Evolutionary conservation across 2,888 invertebrate genomes (phyloP).

Genomic region (Siphonodentalium dalli): DNA sequence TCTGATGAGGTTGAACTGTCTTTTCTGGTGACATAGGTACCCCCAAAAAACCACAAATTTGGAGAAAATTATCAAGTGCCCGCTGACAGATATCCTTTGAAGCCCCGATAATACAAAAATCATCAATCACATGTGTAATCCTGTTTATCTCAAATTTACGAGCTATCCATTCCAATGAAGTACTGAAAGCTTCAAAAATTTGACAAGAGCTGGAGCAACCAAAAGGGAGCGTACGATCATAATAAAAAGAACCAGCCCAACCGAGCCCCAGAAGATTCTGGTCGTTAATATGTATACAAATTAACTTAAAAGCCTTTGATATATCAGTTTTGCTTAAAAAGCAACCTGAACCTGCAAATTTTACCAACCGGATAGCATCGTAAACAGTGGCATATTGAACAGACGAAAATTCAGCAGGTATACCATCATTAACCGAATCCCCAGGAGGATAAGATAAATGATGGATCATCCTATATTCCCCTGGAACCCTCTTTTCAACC

Average conservation of each 20-base stretch:
- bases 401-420: not conserved
- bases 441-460: conserved; percentile 13
- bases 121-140: no score
- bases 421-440: conserved; percentile 7
- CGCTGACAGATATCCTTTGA: no score
- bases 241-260: not conserved
- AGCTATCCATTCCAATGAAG: no score
- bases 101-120: no score
- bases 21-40: no score
- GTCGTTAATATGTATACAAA: not conserved
- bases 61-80: no score
- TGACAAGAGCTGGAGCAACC: not conserved
- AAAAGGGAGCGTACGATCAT: conserved; percentile 5
- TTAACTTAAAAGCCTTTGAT: not conserved
- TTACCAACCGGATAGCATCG: conserved; percentile 81
- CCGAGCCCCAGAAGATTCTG: conserved; percentile 3
- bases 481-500: conserved; percentile 13
- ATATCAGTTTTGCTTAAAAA: conserved; percentile 18
- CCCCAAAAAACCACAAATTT: no score
- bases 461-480: conserved; percentile 12
- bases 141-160: no score
- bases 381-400: conserved; percentile 46
- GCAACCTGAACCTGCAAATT: not conserved
- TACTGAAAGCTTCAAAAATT: no score
- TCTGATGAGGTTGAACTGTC: no score